Conservation (phyloP, 2,888 invertebrate species). For the Deilephila elpenor region DNA sequence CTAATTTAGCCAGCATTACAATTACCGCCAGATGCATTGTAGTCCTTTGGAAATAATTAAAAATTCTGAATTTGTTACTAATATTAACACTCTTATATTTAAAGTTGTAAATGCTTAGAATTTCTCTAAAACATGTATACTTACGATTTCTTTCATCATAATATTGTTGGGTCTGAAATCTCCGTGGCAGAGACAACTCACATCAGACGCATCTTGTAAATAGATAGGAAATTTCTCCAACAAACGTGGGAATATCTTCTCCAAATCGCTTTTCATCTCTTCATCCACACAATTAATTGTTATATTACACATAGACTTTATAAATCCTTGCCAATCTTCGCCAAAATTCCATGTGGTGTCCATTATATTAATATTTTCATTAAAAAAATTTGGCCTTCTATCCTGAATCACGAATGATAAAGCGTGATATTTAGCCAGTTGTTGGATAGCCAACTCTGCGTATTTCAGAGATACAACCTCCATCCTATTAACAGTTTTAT, state of each 20-base stretch:
- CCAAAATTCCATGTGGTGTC: conserved; percentile 43
- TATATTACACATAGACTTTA: conserved; percentile 42
- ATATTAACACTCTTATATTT: no score
- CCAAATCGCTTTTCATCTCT: conserved; percentile 43
- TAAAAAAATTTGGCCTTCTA: conserved; percentile 53
- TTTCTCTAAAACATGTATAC: conserved; percentile 36
- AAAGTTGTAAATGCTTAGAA: no score
- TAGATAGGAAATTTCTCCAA: conserved; percentile 46
- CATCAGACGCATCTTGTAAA: conserved; percentile 40
- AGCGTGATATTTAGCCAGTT: conserved; percentile 66
- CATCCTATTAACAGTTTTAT: conserved; percentile 51
- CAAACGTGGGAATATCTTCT: conserved; percentile 40
- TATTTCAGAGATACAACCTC: conserved; percentile 56
- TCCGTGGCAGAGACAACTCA: conserved; percentile 62
- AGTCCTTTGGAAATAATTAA: no score
- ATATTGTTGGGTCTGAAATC: conserved; percentile 69
- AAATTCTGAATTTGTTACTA: no score
- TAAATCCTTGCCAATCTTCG: conserved; percentile 47
- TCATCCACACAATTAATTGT: conserved; percentile 45
- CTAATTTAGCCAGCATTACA: no score
- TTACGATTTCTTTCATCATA: conserved; percentile 58
- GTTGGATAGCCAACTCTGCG: conserved; percentile 54
- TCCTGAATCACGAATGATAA: conserved; percentile 57
- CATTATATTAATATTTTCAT: conserved; percentile 46
- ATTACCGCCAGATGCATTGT: no score